Evolutionary conservation across 2,888 invertebrate species (phyloP).

Genomic region (Dasysyrphus albostriatus): DNA sequence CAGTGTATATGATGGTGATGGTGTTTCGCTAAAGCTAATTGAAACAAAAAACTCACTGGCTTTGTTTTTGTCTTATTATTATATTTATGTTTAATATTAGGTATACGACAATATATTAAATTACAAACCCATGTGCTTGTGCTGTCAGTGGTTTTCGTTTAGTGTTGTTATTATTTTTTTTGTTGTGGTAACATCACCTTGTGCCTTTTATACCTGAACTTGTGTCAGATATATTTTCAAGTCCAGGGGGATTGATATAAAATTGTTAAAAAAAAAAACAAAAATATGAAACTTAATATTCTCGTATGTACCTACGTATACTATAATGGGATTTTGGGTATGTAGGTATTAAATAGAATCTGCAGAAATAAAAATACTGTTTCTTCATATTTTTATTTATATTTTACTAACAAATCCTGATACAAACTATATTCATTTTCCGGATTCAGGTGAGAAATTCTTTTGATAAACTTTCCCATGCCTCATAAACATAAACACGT

Average conservation of each 20-base stretch:
- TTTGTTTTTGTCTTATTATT: neutral
- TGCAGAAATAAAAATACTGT: no score
- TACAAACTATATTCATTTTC: neutral
- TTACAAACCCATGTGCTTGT: constrained; percentile 24
- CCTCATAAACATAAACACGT: neutral
- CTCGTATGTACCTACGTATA: no score
- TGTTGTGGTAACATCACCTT: constrained; percentile 52
- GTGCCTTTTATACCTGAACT: constrained; percentile 33
- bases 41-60: constrained; percentile 37
- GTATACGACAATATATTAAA: constrained; percentile 21
- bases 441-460: constrained; percentile 15
- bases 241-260: constrained; percentile 21
- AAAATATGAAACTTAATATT: constrained; percentile 23
- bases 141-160: constrained; percentile 54
- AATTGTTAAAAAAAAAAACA: neutral
- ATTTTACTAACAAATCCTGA: no score
- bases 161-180: constrained; percentile 2
- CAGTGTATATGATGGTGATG: constrained; percentile 16
- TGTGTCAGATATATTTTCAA: constrained; percentile 42
- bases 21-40: constrained; percentile 1
- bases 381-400: no score
- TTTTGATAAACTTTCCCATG: constrained; percentile 12
- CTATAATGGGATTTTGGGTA: constrained; percentile 34
- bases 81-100: constrained; percentile 1
- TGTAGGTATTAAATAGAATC: neutral